Evolutionary conservation across 2,113 vertebrate species (phyloP).

Genomic region (Solenodon paradoxus): DNA sequence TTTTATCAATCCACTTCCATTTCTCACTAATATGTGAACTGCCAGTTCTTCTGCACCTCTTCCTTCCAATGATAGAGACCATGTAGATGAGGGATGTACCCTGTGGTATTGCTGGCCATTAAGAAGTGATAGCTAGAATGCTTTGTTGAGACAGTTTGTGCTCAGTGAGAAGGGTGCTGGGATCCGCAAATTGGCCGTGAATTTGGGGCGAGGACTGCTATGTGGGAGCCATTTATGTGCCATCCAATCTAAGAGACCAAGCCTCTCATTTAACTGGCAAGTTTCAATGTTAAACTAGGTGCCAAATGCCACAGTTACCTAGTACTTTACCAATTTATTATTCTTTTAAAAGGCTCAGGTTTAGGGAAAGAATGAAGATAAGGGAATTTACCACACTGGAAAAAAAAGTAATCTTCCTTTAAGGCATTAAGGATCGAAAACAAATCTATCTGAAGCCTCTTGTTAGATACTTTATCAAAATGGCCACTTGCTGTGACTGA

Average conservation of each 20-base stretch:
- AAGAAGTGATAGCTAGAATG: not conserved
- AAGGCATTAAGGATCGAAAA: conserved; percentile 10
- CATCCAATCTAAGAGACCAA: not conserved
- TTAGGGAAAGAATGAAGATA: not conserved
- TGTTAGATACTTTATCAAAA: not conserved
- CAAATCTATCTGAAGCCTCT: not conserved
- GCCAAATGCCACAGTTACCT: not conserved
- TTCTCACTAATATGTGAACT: not conserved
- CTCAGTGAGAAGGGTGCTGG: not conserved
- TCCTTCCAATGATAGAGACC: not conserved
- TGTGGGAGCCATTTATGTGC: not conserved
- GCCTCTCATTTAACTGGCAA: not conserved
- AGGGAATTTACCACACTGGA: not conserved
- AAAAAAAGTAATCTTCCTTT: not conserved
- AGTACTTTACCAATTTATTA: not conserved
- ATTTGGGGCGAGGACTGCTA: not conserved
- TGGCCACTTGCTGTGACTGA: not conserved
- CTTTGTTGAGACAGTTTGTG: not conserved
- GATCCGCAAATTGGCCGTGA: not conserved
- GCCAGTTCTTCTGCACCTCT: not conserved
- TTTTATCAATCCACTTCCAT: not conserved
- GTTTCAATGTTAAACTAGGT: not conserved
- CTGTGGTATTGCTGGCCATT: rapidly evolving
- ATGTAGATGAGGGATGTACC: not conserved
- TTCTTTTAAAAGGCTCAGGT: not conserved